Evolutionary conservation across 1,140 invertebrate species (phyloP).

Genomic region (Melanaphis sacchari): DNA sequence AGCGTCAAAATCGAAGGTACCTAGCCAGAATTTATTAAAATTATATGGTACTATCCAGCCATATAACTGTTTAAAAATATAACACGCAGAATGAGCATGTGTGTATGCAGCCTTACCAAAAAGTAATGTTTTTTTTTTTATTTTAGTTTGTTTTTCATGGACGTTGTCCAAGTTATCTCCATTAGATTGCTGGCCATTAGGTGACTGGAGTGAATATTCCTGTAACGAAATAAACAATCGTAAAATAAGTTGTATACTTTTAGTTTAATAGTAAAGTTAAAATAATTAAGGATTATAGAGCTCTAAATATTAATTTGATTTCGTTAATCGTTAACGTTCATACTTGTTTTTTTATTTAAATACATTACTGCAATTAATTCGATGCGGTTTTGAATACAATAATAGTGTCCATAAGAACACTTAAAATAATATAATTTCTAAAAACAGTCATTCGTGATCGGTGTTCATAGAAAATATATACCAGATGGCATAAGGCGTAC

Average conservation of each 20-base stretch:
- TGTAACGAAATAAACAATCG: slow-evolving; percentile 50
- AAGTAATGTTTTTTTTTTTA: slow-evolving; percentile 54
- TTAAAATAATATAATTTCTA: not conserved
- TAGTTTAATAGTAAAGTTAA: not conserved
- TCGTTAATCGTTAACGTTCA: not conserved
- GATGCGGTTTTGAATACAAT: not conserved
- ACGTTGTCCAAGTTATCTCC: slow-evolving; percentile 43
- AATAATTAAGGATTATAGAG: not conserved
- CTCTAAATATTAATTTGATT: not conserved
- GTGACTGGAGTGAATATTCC: slow-evolving; percentile 40
- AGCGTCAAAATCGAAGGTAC: not conserved
- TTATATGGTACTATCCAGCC: not conserved
- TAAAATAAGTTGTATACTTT: slow-evolving; percentile 9
- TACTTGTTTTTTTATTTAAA: not conserved
- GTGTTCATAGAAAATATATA: not conserved
- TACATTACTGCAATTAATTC: not conserved
- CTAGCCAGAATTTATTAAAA: slow-evolving; percentile 15
- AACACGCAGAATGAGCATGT: slow-evolving; percentile 13
- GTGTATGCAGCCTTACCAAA: slow-evolving; percentile 38
- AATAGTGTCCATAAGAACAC: not conserved
- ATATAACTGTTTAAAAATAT: slow-evolving; percentile 48
- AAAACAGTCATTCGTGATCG: not conserved
- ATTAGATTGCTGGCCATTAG: slow-evolving; percentile 36
- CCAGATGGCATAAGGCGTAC: not conserved
- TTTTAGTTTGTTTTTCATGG: slow-evolving; percentile 50